phyloP scores from a whole-genome alignment of 2,113 vertebrate species.

The Laticauda laticaudata region DNA sequence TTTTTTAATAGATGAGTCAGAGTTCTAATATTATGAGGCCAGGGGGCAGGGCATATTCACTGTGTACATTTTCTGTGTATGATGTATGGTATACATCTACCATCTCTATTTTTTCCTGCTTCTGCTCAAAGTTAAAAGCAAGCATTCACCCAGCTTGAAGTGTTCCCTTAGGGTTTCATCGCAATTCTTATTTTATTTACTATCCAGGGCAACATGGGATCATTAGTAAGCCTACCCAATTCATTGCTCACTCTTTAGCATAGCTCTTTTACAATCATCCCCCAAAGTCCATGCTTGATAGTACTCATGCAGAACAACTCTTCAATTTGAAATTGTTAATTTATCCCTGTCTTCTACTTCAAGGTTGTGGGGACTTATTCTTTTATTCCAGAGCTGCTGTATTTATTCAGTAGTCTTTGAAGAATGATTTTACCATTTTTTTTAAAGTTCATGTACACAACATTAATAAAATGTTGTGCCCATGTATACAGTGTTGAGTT shows the following conservation, averaged over 20 bases:
- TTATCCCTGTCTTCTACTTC: not conserved
- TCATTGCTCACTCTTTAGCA: not conserved
- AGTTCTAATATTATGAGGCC: not conserved
- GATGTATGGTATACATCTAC: not conserved
- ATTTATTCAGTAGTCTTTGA: not conserved
- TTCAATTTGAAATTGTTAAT: not conserved
- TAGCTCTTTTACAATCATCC: not conserved
- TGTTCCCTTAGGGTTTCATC: not conserved
- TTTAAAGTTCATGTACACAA: not conserved
- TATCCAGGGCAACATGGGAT: not conserved
- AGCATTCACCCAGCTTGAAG: not conserved
- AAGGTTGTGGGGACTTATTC: not conserved
- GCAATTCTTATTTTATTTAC: not conserved
- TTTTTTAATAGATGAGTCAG: not conserved
- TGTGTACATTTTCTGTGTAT: not conserved
- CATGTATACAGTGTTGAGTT: not conserved
- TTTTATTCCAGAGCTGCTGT: not conserved
- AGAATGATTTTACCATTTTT: not conserved
- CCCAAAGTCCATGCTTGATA: not conserved
- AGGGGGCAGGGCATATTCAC: not conserved
- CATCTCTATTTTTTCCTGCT: not conserved
- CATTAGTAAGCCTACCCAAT: not conserved
- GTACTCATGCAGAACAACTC: not conserved
- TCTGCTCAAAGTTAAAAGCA: not conserved
- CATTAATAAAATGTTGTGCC: not conserved